Evolutionary conservation across 2,797 vertebrate genomes (phyloP), one percentile per base, ranked within the genome.

Genomic region (Neopelma chrysocephalum): DNA sequence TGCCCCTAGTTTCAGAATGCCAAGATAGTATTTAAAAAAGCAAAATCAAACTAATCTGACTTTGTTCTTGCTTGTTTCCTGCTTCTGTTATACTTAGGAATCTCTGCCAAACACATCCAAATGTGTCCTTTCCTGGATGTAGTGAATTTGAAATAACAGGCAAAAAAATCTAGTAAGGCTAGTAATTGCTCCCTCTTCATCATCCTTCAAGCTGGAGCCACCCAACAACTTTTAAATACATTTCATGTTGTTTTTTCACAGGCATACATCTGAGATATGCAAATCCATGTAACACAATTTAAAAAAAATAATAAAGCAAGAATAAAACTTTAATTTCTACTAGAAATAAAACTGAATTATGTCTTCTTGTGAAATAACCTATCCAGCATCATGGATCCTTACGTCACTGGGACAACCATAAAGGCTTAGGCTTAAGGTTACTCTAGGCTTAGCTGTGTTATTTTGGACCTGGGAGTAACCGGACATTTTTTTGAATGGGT

Each of bases 21-120:
- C 91, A 95, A 85, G 78, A 82, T 48, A 94, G 66, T 47, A 78
- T 93, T 97, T 96, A 27, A 94, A 94, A 96, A 95, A 93, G 32
- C 53, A 90, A 95, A 97, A 95, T 94, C 79, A 97, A 96, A 94
- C 89, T 94, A 94, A 96, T 95, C 79, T 79, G 65, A 94, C 90
- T 96, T 97, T 97, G 82, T 65, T 94, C 84, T 96, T 94, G 22
- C 48, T 94, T 81, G 78, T 88, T 83, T 53, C 65, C 47, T 95
- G 56, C 22, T 92, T 89, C 72, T 70, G 72, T 50, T 95, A 70
- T 50, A 66, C 53, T 87, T 40, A 80, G 15, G 20, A 90, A 76
- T 71, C 45, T 87, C 90, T 85, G 70, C 69, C 47, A 80, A 91
- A 90, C 54, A 79, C 56, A 78, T 78, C 68, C 60, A 87, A 89